Conservation (phyloP, 2,113 vertebrate species). For the Plestiodon gilberti region DNA sequence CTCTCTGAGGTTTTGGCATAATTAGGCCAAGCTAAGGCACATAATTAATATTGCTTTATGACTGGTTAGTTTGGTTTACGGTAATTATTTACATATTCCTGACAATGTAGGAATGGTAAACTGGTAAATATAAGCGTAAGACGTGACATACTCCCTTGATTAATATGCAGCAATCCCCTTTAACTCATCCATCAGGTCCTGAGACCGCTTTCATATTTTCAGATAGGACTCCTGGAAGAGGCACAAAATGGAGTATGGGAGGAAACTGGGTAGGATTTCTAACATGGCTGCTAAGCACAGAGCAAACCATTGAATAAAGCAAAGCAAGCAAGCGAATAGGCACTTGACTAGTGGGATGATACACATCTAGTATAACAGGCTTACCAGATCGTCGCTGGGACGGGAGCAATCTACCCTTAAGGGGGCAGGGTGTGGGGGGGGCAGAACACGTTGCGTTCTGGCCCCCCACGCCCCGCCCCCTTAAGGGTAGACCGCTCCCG, state of each 20-base stretch:
- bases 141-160: neutral
- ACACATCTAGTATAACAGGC: neutral
- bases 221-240: neutral
- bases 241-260: neutral
- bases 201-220: neutral
- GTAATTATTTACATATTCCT: conserved; percentile 55
- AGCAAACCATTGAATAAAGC: neutral
- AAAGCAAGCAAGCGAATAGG: neutral
- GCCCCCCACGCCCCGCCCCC: too few relatives aligned
- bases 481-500: too few relatives aligned
- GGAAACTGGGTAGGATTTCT: neutral
- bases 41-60: conserved; percentile 55
- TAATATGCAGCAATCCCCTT: neutral
- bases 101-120: conserved; percentile 20
- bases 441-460: too few relatives aligned
- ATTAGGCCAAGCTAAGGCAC: conserved; percentile 51
- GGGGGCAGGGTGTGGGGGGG: too few relatives aligned
- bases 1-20: conserved; percentile 38
- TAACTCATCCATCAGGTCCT: neutral
- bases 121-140: conserved; percentile 7
- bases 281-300: neutral
- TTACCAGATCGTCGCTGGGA: too few relatives aligned
- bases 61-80: conserved; percentile 31
- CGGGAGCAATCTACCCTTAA: too few relatives aligned
- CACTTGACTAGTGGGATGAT: neutral